Conservation (phyloP, 2,797 vertebrate species). For the Rhynchotus rufescens region DNA sequence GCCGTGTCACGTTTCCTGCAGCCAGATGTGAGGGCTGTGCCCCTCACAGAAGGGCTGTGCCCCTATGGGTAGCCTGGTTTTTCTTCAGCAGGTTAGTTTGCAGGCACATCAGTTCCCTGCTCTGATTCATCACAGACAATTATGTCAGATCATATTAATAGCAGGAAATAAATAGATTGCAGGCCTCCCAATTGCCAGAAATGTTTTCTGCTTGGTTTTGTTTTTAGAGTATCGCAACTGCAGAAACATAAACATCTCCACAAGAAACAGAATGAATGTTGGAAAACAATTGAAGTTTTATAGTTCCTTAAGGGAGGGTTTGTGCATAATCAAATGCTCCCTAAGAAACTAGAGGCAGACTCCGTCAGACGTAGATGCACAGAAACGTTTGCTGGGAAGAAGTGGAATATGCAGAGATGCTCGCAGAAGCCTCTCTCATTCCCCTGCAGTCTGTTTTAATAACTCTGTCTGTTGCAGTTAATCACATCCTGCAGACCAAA, state of each 20-base stretch:
- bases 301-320: background rate
- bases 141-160: background rate
- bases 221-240: background rate
- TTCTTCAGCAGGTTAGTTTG: background rate
- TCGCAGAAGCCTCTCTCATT: background rate
- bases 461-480: background rate
- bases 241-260: background rate
- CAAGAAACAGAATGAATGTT: background rate
- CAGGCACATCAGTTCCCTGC: background rate
- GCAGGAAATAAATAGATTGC: background rate
- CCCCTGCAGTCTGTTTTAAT: background rate
- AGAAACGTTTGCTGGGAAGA: background rate
- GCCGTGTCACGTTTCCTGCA: background rate
- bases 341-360: background rate
- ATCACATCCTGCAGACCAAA: background rate
- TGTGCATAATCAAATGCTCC: background rate
- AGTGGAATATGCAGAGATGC: background rate
- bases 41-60: background rate
- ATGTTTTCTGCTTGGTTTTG: background rate
- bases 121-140: background rate
- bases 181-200: conserved; percentile 18
- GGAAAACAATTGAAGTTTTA: background rate
- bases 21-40: fast-evolving
- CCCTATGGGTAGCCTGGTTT: fast-evolving
- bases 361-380: background rate